A percentile compares a stretch with the other conserved stretches of the same genome.
These are phyloP conservation scores for Phacellophora camtschatica DNA, from an alignment of 30 jellyfish, hydroid and myxozoan genomes.

Conservation along the genomic window DNA sequence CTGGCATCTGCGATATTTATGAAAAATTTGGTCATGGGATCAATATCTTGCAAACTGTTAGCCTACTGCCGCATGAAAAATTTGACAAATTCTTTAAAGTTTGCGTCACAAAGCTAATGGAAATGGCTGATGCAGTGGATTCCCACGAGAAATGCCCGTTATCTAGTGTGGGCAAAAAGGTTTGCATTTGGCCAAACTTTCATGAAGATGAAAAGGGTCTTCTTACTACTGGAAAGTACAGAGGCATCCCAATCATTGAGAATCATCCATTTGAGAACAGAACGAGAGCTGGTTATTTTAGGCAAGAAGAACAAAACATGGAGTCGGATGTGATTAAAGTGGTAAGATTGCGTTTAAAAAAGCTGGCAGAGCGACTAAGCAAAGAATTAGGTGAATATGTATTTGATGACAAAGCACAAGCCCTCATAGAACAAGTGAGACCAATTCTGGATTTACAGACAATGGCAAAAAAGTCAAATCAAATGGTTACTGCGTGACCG, in stretches of 20 bases:
- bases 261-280: background rate
- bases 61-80: constrained; percentile 1
- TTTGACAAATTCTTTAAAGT: background rate
- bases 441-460: constrained; percentile 1
- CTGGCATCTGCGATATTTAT: constrained; percentile 10
- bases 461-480: background rate
- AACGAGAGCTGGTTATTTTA: background rate
- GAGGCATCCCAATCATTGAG: background rate
- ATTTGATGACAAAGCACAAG: background rate
- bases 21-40: background rate
- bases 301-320: background rate
- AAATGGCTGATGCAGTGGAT: background rate
- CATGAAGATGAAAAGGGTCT: background rate
- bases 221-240: background rate
- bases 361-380: background rate
- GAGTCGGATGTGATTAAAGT: background rate
- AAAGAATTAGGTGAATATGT: background rate
- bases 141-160: background rate
- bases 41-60: background rate
- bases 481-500: background rate
- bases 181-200: constrained; percentile 3
- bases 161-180: background rate
- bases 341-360: background rate
- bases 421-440: background rate
- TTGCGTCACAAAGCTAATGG: background rate